Evolutionary conservation across 2,113 vertebrate genomes (phyloP).

Genomic region (Rafetus swinhoei): DNA sequence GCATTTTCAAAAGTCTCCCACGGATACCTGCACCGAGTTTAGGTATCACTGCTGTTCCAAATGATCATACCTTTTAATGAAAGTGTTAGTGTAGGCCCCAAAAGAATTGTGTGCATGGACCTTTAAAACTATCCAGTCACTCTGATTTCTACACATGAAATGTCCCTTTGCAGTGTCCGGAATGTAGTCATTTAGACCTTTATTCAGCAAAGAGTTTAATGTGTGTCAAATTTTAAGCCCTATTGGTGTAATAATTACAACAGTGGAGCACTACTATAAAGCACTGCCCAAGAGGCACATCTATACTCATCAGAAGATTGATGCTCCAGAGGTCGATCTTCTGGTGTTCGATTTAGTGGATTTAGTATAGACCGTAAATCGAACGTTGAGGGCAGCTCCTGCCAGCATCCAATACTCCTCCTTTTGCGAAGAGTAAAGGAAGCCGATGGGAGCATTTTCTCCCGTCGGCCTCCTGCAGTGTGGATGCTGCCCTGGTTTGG

Average conservation of each 20-base stretch:
- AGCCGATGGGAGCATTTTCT: too few species aligned
- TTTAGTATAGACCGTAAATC: too few species aligned
- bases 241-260: not conserved
- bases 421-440: too few species aligned
- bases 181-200: not conserved
- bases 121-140: not conserved
- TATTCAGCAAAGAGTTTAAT: not conserved
- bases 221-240: not conserved
- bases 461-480: too few species aligned
- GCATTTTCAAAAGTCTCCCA: not conserved
- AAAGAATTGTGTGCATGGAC: not conserved
- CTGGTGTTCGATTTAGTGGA: too few species aligned
- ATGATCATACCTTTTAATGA: not conserved
- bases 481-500: too few species aligned
- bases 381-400: too few species aligned
- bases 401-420: too few species aligned
- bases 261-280: not conserved
- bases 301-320: too few species aligned
- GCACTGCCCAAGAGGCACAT: not conserved
- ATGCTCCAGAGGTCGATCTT: too few species aligned
- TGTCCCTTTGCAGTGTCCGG: not conserved
- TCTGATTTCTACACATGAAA: not conserved
- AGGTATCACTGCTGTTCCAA: not conserved
- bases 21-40: not conserved
- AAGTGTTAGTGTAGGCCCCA: not conserved